phyloP scores from a whole-genome alignment of 1,140 invertebrate genomes.

The Steinernema khuongi region DNA sequence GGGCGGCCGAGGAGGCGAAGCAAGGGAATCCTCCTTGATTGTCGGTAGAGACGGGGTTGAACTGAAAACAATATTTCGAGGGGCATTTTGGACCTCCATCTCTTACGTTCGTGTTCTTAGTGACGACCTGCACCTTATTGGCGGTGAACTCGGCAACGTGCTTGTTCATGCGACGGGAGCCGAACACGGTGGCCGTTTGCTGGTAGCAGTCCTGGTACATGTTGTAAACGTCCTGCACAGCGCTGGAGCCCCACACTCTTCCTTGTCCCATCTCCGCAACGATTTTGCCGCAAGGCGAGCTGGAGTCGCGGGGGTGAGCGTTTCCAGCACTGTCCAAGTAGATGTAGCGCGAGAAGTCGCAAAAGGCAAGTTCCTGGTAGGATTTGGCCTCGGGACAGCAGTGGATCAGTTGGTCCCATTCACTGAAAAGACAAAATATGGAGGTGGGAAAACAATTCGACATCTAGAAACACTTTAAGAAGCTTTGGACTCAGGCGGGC shows the following conservation, averaged over 20 bases:
- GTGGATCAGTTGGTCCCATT: slow-evolving; percentile 16
- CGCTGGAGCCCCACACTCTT: slow-evolving; percentile 23
- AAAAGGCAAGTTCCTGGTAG: slow-evolving; percentile 18
- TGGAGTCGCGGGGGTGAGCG: slow-evolving; percentile 8
- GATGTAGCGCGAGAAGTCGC: slow-evolving; percentile 21
- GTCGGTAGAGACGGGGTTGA: slow-evolving; percentile 28
- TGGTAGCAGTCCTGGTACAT: slow-evolving; percentile 36
- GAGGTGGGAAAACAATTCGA: no score
- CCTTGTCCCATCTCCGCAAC: slow-evolving; percentile 26
- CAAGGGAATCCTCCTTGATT: slow-evolving; percentile 37
- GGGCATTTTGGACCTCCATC: no score
- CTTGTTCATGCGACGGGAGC: neutral
- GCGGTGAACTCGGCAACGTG: slow-evolving; percentile 4
- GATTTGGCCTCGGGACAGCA: slow-evolving; percentile 15
- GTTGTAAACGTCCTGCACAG: slow-evolving; percentile 30
- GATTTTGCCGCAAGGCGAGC: slow-evolving; percentile 18
- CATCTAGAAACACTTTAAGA: no score
- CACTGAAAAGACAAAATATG: no score
- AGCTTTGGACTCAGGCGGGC: no score
- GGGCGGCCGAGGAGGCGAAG: slow-evolving; percentile 47
- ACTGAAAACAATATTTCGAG: no score
- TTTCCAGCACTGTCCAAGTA: slow-evolving; percentile 21
- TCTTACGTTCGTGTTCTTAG: slow-evolving; percentile 1
- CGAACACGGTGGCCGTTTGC: slow-evolving; percentile 13
- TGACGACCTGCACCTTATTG: neutral